phyloP scores from a whole-genome alignment of 2,113 vertebrate genomes.

The Ammodytes dubius region DNA sequence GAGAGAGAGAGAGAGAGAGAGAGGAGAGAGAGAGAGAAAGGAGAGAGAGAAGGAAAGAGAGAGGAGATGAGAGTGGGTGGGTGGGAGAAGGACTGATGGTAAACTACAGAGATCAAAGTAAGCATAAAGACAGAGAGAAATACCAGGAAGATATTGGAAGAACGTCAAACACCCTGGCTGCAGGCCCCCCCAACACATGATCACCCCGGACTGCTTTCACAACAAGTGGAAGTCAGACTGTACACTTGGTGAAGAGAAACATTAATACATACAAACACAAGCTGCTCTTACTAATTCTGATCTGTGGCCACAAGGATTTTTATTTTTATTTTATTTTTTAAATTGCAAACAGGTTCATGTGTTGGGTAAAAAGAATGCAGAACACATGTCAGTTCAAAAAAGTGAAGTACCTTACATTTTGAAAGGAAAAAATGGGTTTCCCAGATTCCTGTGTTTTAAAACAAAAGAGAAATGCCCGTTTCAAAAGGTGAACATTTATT shows the following conservation, averaged over 20 bases:
- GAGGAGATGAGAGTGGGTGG: background rate
- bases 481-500: conserved; percentile 1
- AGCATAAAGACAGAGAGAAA: conserved; percentile 20
- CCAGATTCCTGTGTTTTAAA: background rate
- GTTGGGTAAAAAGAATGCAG: conserved; percentile 11
- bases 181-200: conserved; percentile 10
- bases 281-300: conserved; percentile 12
- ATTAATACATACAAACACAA: background rate
- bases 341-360: background rate
- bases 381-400: background rate
- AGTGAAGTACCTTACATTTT: background rate
- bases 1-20: background rate
- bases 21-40: background rate
- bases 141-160: conserved; percentile 24
- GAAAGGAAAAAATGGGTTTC: background rate
- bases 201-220: conserved; percentile 19
- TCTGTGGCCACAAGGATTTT: background rate
- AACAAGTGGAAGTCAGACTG: conserved; percentile 7
- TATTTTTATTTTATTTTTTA: background rate
- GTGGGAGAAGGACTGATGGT: conserved; percentile 34
- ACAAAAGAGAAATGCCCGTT: background rate
- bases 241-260: conserved; percentile 8
- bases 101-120: conserved; percentile 43
- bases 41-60: background rate
- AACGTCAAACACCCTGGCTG: background rate